Percentiles rank a stretch among this genome's conserved stretches.
Evolutionary conservation across 2,888 invertebrate genomes (phyloP).

Genomic region (Drosophila flavopinicola): DNA sequence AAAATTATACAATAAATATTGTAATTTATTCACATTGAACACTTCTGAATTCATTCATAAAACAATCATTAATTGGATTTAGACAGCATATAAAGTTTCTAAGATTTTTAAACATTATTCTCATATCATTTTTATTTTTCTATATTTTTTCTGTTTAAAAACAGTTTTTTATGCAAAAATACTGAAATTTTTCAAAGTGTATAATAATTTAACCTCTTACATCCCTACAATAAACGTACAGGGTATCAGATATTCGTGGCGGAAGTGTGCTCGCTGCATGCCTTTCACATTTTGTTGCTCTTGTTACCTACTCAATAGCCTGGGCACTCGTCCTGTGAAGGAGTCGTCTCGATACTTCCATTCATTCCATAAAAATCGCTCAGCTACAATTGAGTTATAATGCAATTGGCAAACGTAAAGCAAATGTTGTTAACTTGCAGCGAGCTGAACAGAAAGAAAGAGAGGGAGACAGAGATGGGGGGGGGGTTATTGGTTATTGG

Average conservation of each 20-base stretch:
- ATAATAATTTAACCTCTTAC: background rate
- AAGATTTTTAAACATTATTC: too few relatives aligned
- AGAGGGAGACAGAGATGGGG: background rate
- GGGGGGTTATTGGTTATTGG: background rate
- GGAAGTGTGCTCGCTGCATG: background rate
- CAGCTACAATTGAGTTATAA: conserved; percentile 79
- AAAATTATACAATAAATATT: too few relatives aligned
- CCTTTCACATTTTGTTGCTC: conserved; percentile 10
- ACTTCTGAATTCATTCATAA: too few relatives aligned
- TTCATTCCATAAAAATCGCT: conserved; percentile 68
- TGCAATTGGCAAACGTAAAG: conserved; percentile 79
- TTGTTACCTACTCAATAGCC: conserved; percentile 13
- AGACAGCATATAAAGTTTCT: too few relatives aligned
- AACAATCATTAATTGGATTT: too few relatives aligned
- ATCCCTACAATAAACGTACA: background rate
- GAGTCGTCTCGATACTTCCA: conserved; percentile 41
- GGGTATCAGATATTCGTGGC: conserved; percentile 4
- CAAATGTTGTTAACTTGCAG: conserved; percentile 73
- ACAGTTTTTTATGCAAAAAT: too few relatives aligned
- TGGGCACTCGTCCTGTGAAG: conserved; percentile 26
- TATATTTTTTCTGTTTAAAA: too few relatives aligned
- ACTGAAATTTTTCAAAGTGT: background rate
- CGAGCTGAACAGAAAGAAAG: conserved; percentile 8
- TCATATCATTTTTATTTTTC: too few relatives aligned
- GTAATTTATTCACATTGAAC: too few relatives aligned